Evolutionary conservation across 2,888 invertebrate species (phyloP).

Genomic region (Luffia ferchaultella): DNA sequence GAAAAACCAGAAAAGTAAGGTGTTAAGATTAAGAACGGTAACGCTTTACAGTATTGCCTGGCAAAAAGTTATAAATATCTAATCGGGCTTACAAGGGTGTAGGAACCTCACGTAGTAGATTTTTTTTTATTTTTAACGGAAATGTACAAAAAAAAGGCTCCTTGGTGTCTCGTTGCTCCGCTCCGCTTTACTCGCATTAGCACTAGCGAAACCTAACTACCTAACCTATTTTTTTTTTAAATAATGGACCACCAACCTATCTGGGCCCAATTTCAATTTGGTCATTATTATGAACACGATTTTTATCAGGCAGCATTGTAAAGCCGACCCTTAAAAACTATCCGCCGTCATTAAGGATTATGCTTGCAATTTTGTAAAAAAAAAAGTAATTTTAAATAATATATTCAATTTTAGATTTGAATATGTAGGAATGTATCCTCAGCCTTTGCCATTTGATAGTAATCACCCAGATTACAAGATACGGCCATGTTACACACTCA

Average conservation of each 20-base stretch:
- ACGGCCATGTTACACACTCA: conserved; percentile 65
- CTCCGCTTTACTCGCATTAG: neutral
- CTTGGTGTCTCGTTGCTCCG: no score
- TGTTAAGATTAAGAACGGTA: conserved; percentile 29
- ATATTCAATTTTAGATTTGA: conserved; percentile 33
- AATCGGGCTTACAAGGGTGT: no score
- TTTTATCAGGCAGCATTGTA: no score
- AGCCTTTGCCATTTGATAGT: conserved; percentile 48
- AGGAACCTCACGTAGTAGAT: no score
- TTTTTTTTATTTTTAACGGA: no score
- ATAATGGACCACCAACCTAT: no score
- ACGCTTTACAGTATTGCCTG: neutral
- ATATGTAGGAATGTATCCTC: conserved; percentile 49
- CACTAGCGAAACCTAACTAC: neutral
- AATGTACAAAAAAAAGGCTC: neutral
- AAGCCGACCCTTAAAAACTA: no score
- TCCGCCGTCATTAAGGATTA: neutral
- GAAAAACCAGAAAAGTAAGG: conserved; percentile 17
- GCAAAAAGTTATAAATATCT: no score
- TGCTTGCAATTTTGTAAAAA: neutral
- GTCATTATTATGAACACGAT: no score
- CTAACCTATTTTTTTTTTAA: neutral
- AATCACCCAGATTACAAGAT: conserved; percentile 74
- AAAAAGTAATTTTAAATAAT: neutral
- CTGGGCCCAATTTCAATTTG: no score